A percentile compares a stretch with the other conserved stretches of the same genome.
Conservation (phyloP, 2,797 vertebrate species). For the Falco concolor region DNA sequence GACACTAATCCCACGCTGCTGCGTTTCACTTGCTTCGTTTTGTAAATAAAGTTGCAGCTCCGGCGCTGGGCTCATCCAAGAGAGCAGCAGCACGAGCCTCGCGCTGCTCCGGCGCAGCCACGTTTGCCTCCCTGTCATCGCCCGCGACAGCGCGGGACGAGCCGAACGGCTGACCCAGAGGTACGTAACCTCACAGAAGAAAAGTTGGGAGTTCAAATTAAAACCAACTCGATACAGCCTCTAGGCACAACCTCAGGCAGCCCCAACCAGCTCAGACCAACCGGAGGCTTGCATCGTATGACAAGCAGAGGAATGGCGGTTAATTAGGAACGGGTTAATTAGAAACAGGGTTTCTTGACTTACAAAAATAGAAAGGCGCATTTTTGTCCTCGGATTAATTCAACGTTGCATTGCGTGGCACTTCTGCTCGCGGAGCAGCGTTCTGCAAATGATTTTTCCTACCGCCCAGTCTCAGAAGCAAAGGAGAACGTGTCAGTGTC, state of each 20-base stretch:
- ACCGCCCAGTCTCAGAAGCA: accelerated
- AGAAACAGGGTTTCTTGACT: background rate
- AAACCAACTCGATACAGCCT: background rate
- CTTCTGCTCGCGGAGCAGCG: background rate
- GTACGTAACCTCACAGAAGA: background rate
- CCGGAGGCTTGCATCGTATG: accelerated
- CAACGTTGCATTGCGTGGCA: accelerated
- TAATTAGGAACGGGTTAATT: background rate
- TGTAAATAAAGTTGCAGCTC: background rate
- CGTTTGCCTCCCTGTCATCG: background rate
- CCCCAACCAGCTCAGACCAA: background rate
- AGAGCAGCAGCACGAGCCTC: background rate
- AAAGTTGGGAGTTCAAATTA: background rate
- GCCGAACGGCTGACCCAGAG: background rate
- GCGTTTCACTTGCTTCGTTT: background rate
- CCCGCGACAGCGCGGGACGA: background rate
- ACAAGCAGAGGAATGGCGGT: background rate
- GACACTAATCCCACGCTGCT: background rate
- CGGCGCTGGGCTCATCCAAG: background rate
- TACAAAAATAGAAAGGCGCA: background rate
- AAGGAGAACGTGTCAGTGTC: background rate
- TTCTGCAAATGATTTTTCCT: background rate
- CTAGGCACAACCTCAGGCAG: background rate
- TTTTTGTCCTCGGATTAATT: background rate
- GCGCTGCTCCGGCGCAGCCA: background rate